Evolutionary conservation across 2,888 invertebrate genomes (phyloP).

Genomic region (Andrena dorsata): DNA sequence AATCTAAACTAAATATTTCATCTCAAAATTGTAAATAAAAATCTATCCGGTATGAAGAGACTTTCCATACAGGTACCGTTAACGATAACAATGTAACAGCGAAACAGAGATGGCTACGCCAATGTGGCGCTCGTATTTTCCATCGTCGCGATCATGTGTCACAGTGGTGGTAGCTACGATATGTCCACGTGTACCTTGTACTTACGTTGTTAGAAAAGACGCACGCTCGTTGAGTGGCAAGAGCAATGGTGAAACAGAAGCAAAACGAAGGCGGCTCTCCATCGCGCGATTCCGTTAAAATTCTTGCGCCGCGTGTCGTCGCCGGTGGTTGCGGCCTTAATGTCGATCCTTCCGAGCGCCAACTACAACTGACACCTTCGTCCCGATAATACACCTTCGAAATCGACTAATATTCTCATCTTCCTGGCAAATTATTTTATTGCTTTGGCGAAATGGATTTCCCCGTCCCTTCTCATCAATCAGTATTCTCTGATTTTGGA

Average conservation of each 20-base stretch:
- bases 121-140: constrained; percentile 35
- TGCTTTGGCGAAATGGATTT: too few species aligned
- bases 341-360: constrained; percentile 28
- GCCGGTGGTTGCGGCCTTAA: constrained; percentile 39
- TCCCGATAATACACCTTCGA: constrained; percentile 42
- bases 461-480: too few species aligned
- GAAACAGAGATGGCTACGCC: constrained; percentile 30
- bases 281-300: constrained; percentile 44
- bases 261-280: constrained; percentile 22
- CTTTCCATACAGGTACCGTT: too few species aligned
- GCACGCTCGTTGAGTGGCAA: constrained; percentile 40
- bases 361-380: constrained; percentile 32
- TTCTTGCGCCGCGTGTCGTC: constrained; percentile 49
- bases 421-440: neutral
- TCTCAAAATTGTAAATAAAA: too few species aligned
- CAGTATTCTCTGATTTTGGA: too few species aligned
- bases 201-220: constrained; percentile 58
- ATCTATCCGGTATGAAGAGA: too few species aligned
- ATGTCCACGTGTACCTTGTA: constrained; percentile 54
- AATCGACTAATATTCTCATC: constrained; percentile 38
- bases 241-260: constrained; percentile 28
- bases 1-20: too few species aligned
- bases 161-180: constrained; percentile 28
- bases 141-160: constrained; percentile 46
- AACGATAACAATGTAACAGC: neutral